Percentiles rank a stretch among this genome's conserved stretches.
These are phyloP conservation scores for Graptemys geographica DNA, from an alignment of 2,797 vertebrate species.

Conservation along the genomic window DNA sequence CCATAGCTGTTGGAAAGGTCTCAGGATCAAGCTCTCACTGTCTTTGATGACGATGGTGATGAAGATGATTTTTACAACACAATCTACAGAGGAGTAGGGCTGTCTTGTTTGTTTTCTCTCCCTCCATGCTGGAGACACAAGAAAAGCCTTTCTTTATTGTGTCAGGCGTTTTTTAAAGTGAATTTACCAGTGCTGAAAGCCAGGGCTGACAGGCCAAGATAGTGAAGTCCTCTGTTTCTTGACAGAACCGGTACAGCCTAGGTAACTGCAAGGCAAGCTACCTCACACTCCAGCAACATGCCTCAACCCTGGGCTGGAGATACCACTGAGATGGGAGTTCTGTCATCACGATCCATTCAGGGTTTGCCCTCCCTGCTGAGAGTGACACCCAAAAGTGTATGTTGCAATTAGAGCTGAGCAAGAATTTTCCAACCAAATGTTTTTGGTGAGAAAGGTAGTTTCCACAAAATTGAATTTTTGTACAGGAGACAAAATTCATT, in stretches of 20 bases:
- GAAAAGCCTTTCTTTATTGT: neutral
- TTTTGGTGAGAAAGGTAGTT: neutral
- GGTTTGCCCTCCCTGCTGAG: no score
- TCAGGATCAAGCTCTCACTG: no score
- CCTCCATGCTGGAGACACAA: neutral
- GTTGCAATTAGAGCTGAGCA: no score
- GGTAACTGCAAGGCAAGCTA: neutral
- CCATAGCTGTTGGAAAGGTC: neutral
- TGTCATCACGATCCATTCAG: neutral
- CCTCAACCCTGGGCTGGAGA: neutral
- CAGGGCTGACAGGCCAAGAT: neutral
- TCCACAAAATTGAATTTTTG: neutral
- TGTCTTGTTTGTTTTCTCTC: neutral
- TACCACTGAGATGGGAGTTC: neutral
- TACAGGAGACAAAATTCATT: neutral
- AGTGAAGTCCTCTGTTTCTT: neutral
- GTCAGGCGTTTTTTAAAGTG: neutral
- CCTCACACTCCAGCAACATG: accelerated
- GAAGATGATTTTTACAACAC: neutral
- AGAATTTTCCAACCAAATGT: neutral
- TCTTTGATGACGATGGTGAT: neutral
- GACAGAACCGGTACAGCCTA: accelerated
- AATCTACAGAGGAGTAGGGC: no score
- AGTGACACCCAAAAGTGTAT: no score
- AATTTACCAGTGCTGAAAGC: neutral